These are phyloP conservation scores for Cheilinus undulatus DNA, from an alignment of 2,113 vertebrate genomes.

Conservation along the genomic window DNA sequence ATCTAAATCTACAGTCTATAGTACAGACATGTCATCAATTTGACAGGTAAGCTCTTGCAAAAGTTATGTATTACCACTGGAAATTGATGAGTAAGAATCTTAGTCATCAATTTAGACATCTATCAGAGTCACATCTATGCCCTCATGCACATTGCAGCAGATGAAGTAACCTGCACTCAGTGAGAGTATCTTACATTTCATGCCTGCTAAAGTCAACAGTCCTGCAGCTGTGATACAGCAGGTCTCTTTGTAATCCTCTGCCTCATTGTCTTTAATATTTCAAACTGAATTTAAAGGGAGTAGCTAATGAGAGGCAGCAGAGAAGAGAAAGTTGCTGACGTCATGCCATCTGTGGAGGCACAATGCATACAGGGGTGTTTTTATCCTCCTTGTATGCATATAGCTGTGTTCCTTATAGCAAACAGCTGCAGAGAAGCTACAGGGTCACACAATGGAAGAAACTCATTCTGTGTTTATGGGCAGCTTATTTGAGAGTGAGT, in stretches of 20 bases:
- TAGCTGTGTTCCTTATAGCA: neutral
- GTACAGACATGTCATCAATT: no score
- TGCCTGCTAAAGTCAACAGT: neutral
- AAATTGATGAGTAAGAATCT: no score
- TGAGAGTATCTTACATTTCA: neutral
- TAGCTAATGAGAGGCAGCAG: neutral
- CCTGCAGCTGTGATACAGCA: neutral
- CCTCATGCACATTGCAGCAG: neutral
- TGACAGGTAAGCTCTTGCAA: no score
- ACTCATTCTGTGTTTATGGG: neutral
- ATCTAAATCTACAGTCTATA: no score
- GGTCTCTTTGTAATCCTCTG: neutral
- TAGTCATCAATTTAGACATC: no score
- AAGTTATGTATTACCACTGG: no score
- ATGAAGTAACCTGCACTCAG: neutral
- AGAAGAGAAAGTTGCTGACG: constrained; percentile 7
- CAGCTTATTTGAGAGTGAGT: neutral
- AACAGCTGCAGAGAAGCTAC: neutral
- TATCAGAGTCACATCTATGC: neutral
- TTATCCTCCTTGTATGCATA: neutral
- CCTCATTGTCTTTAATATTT: neutral
- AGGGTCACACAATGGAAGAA: neutral
- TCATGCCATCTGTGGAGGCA: neutral
- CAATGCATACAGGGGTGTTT: neutral
- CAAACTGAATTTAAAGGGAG: neutral